A percentile compares a stretch with the other conserved stretches of the same genome.
Evolutionary conservation across 1,140 invertebrate genomes (phyloP).

Genomic region (Atta texana): DNA sequence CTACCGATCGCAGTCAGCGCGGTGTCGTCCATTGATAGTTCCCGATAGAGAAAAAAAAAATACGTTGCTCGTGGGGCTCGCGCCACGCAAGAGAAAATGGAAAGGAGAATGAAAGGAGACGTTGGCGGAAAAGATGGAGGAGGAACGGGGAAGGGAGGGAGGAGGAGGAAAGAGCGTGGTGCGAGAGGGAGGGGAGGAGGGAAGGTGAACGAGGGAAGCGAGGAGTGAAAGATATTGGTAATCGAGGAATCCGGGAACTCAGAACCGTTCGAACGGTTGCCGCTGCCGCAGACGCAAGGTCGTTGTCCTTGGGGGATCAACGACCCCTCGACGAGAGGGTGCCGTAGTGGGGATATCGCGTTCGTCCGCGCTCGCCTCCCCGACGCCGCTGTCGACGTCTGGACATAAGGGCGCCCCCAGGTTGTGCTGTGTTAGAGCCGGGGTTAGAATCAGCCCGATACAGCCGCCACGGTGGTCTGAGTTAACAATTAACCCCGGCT

Average conservation of each 20-base stretch:
- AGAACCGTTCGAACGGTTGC: conserved; percentile 84
- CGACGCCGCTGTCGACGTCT: conserved; percentile 73
- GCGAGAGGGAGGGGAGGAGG: neutral
- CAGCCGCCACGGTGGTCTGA: conserved; percentile 65
- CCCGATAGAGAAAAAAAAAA: conserved; percentile 34
- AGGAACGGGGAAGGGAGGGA: neutral
- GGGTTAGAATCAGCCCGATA: conserved; percentile 77
- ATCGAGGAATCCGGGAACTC: conserved; percentile 84
- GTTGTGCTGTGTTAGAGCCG: conserved; percentile 70
- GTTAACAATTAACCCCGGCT: conserved; percentile 38
- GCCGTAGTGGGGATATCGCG: conserved; percentile 77
- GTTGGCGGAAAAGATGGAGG: conserved; percentile 52
- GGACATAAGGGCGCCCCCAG: conserved; percentile 76
- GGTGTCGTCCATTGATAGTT: conserved; percentile 65
- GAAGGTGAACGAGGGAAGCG: conserved; percentile 54
- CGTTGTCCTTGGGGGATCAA: conserved; percentile 87
- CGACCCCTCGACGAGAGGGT: conserved; percentile 86
- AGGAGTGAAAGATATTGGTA: conserved; percentile 80
- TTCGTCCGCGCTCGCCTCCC: conserved; percentile 66
- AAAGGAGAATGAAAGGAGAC: conserved; percentile 73
- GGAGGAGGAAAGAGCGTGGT: neutral
- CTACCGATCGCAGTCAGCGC: conserved; percentile 41
- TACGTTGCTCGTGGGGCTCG: conserved; percentile 4
- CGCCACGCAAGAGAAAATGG: conserved; percentile 53
- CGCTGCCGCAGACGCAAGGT: conserved; percentile 84